These are phyloP conservation scores for Monomorium pharaonis DNA, from an alignment of 1,140 invertebrate genomes.

Conservation along the genomic window DNA sequence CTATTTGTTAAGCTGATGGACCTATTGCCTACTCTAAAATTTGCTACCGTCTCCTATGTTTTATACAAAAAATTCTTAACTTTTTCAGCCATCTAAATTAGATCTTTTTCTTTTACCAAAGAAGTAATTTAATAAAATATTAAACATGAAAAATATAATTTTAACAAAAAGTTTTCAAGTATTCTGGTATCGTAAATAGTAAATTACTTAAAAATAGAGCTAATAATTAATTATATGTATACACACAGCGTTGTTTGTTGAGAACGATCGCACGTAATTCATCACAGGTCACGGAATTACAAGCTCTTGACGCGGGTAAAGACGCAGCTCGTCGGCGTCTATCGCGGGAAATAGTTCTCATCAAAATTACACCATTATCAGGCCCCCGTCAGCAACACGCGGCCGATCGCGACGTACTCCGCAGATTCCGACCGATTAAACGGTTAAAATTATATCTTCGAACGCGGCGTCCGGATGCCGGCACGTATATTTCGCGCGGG, in stretches of 20 bases:
- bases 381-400: slow-evolving; percentile 43
- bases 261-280: neutral
- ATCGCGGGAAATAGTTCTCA: slow-evolving; percentile 6
- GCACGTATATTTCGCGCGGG: slow-evolving; percentile 48
- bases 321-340: neutral
- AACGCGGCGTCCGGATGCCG: slow-evolving; percentile 26
- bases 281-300: neutral
- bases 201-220: neutral
- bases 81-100: neutral
- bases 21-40: neutral
- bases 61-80: neutral
- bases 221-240: neutral
- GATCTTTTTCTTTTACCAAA: neutral
- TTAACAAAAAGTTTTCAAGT: neutral
- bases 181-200: neutral
- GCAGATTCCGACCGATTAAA: slow-evolving; percentile 39
- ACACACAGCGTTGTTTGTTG: neutral
- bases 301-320: neutral
- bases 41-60: neutral
- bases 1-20: neutral
- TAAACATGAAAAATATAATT: neutral
- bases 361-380: slow-evolving; percentile 48
- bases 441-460: slow-evolving; percentile 52
- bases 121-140: neutral
- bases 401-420: slow-evolving; percentile 28